A percentile compares a stretch with the other conserved stretches of the same genome.
Conservation (phyloP, 1,140 invertebrate species). For the Aricia agestis region DNA sequence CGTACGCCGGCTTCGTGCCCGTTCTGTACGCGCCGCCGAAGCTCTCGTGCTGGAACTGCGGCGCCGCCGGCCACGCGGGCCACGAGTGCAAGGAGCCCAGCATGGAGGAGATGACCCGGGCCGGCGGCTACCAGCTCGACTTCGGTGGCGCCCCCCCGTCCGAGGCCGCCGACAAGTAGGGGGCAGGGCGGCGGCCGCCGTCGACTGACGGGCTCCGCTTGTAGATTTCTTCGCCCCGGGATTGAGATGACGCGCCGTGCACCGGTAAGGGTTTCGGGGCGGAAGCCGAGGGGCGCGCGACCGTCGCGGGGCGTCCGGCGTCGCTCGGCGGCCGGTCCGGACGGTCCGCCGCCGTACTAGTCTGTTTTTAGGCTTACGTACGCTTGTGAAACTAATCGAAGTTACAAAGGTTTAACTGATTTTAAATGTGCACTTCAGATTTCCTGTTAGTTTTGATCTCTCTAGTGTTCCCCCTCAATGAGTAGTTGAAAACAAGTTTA, state of each 20-base stretch:
- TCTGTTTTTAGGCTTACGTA: constrained; percentile 23
- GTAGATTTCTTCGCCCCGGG: constrained; percentile 18
- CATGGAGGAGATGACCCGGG: constrained; percentile 90
- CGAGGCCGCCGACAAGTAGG: constrained; percentile 64
- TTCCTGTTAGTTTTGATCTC: constrained; percentile 1
- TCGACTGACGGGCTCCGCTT: constrained; percentile 18
- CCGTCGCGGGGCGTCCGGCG: not conserved
- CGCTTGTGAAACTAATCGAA: constrained; percentile 6
- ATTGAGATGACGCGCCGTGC: not conserved
- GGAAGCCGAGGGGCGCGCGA: constrained; percentile 1
- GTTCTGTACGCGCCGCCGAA: constrained; percentile 77
- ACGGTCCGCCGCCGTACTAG: constrained; percentile 15
- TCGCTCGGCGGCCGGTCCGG: constrained; percentile 7
- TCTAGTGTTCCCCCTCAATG: not conserved
- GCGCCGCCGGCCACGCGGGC: constrained; percentile 85
- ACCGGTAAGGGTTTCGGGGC: constrained; percentile 12
- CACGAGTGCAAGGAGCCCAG: constrained; percentile 89
- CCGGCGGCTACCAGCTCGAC: constrained; percentile 79
- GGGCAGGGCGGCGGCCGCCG: constrained; percentile 20
- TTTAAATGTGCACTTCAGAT: constrained; percentile 3
- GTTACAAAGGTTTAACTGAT: not conserved
- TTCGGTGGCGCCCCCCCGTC: constrained; percentile 75
- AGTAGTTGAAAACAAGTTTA: not conserved
- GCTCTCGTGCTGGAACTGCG: constrained; percentile 85
- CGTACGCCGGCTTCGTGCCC: constrained; percentile 73